Conservation (phyloP, 2,888 invertebrate genomes). For the Meta bourneti region DNA sequence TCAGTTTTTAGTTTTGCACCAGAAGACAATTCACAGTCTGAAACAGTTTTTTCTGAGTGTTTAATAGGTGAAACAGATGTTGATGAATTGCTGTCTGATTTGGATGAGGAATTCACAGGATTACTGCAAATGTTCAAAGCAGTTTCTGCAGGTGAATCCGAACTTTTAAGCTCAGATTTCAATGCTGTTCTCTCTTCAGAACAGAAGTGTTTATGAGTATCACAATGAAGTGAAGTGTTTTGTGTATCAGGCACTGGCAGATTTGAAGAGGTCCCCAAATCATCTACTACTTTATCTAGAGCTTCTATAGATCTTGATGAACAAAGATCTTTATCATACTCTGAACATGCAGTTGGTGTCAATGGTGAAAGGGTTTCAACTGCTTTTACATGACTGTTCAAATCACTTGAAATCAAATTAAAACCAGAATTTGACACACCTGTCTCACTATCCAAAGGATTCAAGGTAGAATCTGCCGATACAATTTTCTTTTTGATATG, state of each 20-base stretch:
- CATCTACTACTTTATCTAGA: neutral
- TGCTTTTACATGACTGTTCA: neutral
- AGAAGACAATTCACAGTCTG: constrained; percentile 2
- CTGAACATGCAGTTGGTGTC: neutral
- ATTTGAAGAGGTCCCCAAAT: constrained; percentile 1
- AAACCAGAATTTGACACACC: neutral
- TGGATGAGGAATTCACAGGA: constrained; percentile 7
- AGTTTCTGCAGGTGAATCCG: neutral
- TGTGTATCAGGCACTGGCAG: constrained; percentile 49
- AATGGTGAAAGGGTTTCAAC: neutral
- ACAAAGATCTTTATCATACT: constrained; percentile 1
- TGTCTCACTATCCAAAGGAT: neutral
- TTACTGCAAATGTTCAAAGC: neutral
- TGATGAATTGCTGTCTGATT: neutral
- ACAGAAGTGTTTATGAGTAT: constrained; percentile 34
- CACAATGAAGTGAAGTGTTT: constrained; percentile 39
- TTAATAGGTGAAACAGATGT: constrained; percentile 5
- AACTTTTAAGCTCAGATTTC: neutral
- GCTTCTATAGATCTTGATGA: neutral
- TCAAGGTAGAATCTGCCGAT: neutral
- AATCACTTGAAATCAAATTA: neutral
- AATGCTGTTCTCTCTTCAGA: constrained; percentile 1
- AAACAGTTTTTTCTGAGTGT: constrained; percentile 7
- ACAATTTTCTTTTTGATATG: neutral
- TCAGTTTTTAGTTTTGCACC: constrained; percentile 10